Conservation (phyloP, 2,888 invertebrate genomes). For the Diadegma fenestrale region DNA sequence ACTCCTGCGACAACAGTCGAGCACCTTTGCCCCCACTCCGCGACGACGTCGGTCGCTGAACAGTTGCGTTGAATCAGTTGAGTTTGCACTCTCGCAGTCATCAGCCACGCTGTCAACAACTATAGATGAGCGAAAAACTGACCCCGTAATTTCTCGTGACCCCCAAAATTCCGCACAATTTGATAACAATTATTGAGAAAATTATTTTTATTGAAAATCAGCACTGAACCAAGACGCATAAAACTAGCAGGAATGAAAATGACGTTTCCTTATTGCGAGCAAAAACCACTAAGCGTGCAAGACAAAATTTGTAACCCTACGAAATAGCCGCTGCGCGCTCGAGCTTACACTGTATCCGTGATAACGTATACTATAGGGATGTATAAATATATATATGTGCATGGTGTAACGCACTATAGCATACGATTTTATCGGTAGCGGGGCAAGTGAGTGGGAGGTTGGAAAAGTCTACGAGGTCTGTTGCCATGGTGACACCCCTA, state of each 20-base stretch:
- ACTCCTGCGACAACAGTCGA: neutral
- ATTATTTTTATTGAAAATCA: neutral
- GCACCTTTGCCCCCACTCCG: neutral
- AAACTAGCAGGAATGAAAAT: neutral
- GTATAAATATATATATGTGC: conserved; percentile 10
- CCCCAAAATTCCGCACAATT: neutral
- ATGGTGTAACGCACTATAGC: conserved; percentile 34
- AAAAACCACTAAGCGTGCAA: neutral
- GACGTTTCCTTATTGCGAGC: neutral
- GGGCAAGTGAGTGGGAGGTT: conserved; percentile 72
- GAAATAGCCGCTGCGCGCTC: neutral
- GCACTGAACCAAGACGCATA: neutral
- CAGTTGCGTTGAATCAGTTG: neutral
- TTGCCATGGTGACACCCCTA: conserved; percentile 80
- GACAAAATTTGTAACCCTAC: neutral
- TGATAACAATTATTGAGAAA: neutral
- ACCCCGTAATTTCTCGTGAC: neutral
- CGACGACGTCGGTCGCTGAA: neutral
- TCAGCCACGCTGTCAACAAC: neutral
- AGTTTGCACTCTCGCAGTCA: no score
- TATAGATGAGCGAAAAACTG: neutral
- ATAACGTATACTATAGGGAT: conserved; percentile 4
- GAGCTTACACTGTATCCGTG: conserved; percentile 24
- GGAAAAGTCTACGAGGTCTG: conserved; percentile 77
- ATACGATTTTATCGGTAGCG: conserved; percentile 48